phyloP scores from a whole-genome alignment of 1,140 invertebrate genomes.

The Vanessa tameamea region DNA sequence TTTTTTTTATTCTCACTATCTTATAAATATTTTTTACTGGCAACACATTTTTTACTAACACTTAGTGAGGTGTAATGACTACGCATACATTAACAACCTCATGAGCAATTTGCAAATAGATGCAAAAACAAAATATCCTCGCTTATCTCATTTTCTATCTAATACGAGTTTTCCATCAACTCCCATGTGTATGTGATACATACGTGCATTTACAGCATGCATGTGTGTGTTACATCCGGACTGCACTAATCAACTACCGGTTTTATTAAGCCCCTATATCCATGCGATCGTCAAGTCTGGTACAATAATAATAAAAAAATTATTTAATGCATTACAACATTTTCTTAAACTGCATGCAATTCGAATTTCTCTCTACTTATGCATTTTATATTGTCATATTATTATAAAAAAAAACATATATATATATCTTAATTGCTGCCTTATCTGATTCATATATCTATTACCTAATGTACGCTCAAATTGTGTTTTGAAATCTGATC shows the following conservation, averaged over 20 bases:
- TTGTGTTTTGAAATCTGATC: not conserved
- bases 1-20: too few species aligned
- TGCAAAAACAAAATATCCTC: not conserved
- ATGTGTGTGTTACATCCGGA: conserved; percentile 2
- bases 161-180: not conserved
- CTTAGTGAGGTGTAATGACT: too few species aligned
- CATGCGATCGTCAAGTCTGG: not conserved
- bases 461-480: conserved; percentile 4
- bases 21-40: too few species aligned
- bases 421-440: not conserved
- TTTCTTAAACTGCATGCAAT: not conserved
- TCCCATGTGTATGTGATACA: not conserved
- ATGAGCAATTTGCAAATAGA: not conserved
- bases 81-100: not conserved
- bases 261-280: not conserved
- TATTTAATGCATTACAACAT: not conserved
- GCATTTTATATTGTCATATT: not conserved
- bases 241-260: conserved; percentile 5
- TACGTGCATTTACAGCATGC: not conserved
- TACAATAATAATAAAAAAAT: not conserved
- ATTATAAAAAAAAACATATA: not conserved
- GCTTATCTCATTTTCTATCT: conserved; percentile 11
- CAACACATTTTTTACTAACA: too few species aligned
- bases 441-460: not conserved
- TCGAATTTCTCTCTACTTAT: not conserved